These are phyloP conservation scores for Lithophane ornitopus DNA, from an alignment of 2,888 invertebrate species.

Conservation along the genomic window DNA sequence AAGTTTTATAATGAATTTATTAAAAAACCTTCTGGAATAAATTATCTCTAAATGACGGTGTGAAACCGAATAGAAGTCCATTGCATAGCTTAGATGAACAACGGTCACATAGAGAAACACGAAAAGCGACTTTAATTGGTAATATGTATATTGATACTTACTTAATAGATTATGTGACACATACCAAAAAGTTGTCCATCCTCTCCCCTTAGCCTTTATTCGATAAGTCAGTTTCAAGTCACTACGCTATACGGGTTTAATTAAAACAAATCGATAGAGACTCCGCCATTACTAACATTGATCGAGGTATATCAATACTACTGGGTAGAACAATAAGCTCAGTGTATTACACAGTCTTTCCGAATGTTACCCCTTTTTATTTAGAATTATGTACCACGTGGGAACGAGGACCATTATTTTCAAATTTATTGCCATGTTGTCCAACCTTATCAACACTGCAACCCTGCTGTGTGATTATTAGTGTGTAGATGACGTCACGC, in stretches of 20 bases:
- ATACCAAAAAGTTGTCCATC: background rate
- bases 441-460: slow-evolving; percentile 7
- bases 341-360: background rate
- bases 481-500: slow-evolving; percentile 3
- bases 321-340: background rate
- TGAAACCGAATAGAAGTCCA: background rate
- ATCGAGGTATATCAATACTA: background rate
- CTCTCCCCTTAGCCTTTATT: too few relatives aligned
- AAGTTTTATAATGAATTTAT: too few relatives aligned
- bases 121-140: background rate
- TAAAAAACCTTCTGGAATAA: too few relatives aligned
- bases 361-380: slow-evolving; percentile 26
- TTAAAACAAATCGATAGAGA: slow-evolving; percentile 11
- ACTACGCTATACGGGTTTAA: background rate
- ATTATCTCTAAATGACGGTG: background rate
- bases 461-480: slow-evolving; percentile 4
- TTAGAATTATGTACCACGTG: slow-evolving; percentile 5
- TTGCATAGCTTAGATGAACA: background rate
- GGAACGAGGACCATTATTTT: slow-evolving; percentile 29
- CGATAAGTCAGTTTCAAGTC: background rate
- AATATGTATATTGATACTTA: background rate
- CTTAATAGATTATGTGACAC: background rate
- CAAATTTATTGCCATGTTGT: slow-evolving; percentile 13
- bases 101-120: background rate
- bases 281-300: background rate